phyloP scores from a whole-genome alignment of 2,113 vertebrate genomes.

The Dromas ardeola region DNA sequence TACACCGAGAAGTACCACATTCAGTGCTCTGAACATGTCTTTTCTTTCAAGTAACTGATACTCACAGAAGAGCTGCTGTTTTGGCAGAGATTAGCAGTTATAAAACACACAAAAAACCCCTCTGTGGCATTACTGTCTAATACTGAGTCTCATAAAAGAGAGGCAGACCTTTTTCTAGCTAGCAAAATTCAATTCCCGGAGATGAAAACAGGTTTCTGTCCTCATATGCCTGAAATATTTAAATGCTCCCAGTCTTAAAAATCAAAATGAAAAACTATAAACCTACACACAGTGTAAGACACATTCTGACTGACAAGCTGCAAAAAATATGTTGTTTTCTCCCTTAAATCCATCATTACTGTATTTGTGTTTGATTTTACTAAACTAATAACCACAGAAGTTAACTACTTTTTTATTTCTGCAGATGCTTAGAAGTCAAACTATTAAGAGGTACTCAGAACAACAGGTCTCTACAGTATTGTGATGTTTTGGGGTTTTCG shows the following conservation, averaged over 20 bases:
- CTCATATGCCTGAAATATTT: not conserved
- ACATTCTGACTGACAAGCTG: not conserved
- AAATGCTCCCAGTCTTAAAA: not conserved
- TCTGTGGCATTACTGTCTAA: slow-evolving; percentile 3
- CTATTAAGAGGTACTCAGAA: not conserved
- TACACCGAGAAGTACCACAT: not conserved
- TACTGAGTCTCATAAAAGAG: not conserved
- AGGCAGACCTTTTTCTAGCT: not conserved
- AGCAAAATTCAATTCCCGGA: not conserved
- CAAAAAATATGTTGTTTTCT: not conserved
- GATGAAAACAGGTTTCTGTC: not conserved
- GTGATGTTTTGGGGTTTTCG: not conserved
- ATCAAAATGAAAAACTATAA: not conserved
- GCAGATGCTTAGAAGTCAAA: not conserved
- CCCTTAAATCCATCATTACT: not conserved
- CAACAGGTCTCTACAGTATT: not conserved
- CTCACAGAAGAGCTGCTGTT: slow-evolving; percentile 1
- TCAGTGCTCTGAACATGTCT: not conserved
- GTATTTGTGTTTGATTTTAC: not conserved
- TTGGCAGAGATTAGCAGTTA: slow-evolving; percentile 17
- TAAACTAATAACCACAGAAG: not conserved
- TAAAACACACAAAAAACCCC: not conserved
- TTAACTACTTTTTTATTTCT: not conserved
- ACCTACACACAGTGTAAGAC: not conserved
- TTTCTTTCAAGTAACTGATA: slow-evolving; percentile 33